These are phyloP conservation scores for Cenopis cana DNA, from an alignment of 2,888 invertebrate species.

Conservation along the genomic window DNA sequence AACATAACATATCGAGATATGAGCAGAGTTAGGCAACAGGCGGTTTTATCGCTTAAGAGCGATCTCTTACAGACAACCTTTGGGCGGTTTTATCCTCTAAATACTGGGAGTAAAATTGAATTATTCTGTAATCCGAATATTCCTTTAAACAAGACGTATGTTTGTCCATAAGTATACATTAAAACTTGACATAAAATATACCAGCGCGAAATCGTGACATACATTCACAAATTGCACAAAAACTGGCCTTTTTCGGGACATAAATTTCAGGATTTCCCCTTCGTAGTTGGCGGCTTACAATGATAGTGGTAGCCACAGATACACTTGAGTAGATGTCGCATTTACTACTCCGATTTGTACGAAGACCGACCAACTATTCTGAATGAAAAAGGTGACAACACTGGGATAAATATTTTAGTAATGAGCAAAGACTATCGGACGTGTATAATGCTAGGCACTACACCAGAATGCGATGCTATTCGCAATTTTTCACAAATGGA, in stretches of 20 bases:
- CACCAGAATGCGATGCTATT: too few species aligned
- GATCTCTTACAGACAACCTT: too few species aligned
- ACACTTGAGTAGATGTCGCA: background rate
- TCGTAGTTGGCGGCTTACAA: background rate
- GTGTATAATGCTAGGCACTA: too few species aligned
- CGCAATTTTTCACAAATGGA: too few species aligned
- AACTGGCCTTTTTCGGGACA: background rate
- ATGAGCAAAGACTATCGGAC: too few species aligned
- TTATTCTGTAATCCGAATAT: too few species aligned
- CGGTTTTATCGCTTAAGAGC: too few species aligned
- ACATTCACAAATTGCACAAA: constrained; percentile 6
- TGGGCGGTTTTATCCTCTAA: too few species aligned
- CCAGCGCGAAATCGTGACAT: background rate
- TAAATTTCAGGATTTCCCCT: background rate
- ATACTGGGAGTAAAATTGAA: too few species aligned
- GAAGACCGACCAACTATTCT: background rate
- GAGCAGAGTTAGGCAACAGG: too few species aligned
- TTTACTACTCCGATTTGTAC: background rate
- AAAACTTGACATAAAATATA: constrained; percentile 14
- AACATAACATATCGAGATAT: too few species aligned
- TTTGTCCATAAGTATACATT: background rate
- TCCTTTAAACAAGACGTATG: too few species aligned
- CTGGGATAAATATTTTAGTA: background rate
- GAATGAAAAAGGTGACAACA: background rate
- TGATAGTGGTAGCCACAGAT: background rate